Percentiles rank a stretch among this genome's conserved stretches.
These are phyloP conservation scores for Morpho achilles DNA, from an alignment of 2,888 invertebrate genomes.

Conservation along the genomic window DNA sequence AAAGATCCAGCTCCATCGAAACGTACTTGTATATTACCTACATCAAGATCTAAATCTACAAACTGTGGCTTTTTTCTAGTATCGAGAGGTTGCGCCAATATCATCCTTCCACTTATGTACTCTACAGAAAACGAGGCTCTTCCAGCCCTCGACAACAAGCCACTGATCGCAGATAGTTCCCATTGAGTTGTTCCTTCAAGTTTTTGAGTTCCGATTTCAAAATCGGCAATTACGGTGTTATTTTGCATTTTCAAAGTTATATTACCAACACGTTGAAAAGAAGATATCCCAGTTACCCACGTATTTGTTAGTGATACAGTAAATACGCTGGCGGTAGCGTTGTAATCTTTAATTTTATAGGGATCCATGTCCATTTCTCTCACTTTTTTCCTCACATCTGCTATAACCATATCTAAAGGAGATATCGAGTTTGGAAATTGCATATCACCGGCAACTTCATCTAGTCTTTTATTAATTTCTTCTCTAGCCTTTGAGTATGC, in stretches of 20 bases:
- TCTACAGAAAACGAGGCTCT: conserved; percentile 88
- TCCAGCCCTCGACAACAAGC: conserved; percentile 84
- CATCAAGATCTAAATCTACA: conserved; percentile 86
- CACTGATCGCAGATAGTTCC: conserved; percentile 85
- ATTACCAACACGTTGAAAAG: conserved; percentile 90
- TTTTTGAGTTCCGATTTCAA: conserved; percentile 89
- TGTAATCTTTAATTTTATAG: conserved; percentile 85
- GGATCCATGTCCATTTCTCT: conserved; percentile 85
- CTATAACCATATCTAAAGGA: conserved; percentile 90
- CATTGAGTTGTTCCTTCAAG: conserved; percentile 88
- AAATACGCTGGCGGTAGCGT: conserved; percentile 84
- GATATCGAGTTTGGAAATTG: conserved; percentile 91
- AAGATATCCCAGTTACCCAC: conserved; percentile 88
- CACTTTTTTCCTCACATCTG: conserved; percentile 85
- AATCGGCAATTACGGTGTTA: conserved; percentile 81
- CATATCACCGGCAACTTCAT: conserved; percentile 82
- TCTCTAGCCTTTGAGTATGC: conserved; percentile 86
- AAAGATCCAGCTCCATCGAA: conserved; percentile 92
- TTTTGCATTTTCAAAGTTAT: conserved; percentile 86
- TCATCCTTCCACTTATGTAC: conserved; percentile 84
- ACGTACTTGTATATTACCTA: conserved; percentile 91
- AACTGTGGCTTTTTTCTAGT: conserved; percentile 85
- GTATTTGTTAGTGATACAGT: conserved; percentile 85
- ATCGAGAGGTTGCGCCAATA: conserved; percentile 87
- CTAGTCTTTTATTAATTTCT: conserved; percentile 86